Base-by-base conservation (phyloP, 2,797 vertebrate genomes). In the Danio kyathit region DNA sequence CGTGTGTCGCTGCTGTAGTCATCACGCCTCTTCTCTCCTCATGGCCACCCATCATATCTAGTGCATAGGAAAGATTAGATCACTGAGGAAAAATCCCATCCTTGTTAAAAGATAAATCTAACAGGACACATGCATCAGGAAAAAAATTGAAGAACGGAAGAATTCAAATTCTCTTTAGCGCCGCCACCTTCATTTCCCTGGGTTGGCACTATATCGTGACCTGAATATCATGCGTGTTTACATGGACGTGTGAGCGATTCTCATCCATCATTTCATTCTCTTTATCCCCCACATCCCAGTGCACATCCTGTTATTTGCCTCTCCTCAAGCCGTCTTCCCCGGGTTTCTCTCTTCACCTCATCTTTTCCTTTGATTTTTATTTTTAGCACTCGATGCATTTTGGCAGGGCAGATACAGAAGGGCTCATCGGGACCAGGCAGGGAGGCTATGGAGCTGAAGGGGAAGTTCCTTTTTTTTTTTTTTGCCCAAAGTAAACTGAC, bases 401-500 rank as follows among this genome's bases (percentile, higher is more conserved):
- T 64, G 63, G 56, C 67, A 2, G 67, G 29, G 7, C 44, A 56
- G 63, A 72, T 60, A 69, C 60, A 77, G 56, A 67, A 71, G 43
- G 78, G 69, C 77, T 65, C 80, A 49, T 77, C 44, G 17, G 46
- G 66, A 43, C 65, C 67, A 61, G 73, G 10, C 76, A 9, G 64
- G 65, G 70, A 82, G 76, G 75, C 49, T 65, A 57, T 74, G 48
- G 66, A 57, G 71, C 75, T 16, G 59, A 49, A 75, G 13, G 21
- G 21, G 74, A 71, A 82, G 64, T 79, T 57, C 64, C 21, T 52
- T 12, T 29, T 29, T 29, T n/a, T n/a, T 51, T 12, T 13, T 54
- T 82, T 81, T 79, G 65, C 78, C 69, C 80, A 60, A 79, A 70
- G 80, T 84, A 83, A 84, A 81, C 74, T 46, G 79, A 77, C 70